These are phyloP conservation scores for Holocentrus rufus DNA, from an alignment of 2,797 vertebrate species.

Conservation along the genomic window DNA sequence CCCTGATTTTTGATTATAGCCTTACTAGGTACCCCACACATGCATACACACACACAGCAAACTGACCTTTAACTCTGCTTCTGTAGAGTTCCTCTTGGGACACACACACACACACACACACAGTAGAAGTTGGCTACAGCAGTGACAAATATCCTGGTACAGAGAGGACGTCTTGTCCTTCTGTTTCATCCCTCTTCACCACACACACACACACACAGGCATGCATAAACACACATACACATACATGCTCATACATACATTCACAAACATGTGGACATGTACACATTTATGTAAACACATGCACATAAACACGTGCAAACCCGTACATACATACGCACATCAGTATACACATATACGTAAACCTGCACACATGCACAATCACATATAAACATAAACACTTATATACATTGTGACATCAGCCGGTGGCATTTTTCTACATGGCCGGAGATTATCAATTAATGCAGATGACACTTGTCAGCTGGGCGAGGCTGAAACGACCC, in stretches of 20 bases:
- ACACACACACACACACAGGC: not conserved
- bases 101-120: too few relatives aligned
- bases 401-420: not conserved
- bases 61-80: too few relatives aligned
- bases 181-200: too few relatives aligned
- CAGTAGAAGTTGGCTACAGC: too few relatives aligned
- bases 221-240: not conserved
- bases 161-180: too few relatives aligned
- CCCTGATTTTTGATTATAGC: conserved; percentile 1
- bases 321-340: not conserved
- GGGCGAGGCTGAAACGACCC: conserved; percentile 20
- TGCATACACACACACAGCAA: not conserved
- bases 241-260: not conserved
- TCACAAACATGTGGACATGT: not conserved
- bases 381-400: not conserved
- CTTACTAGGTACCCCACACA: not conserved
- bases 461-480: conserved; percentile 17
- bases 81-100: too few relatives aligned
- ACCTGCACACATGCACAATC: not conserved
- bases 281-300: not conserved
- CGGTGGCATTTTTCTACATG: not conserved
- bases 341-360: not conserved
- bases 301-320: not conserved
- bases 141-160: too few relatives aligned
- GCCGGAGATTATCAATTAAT: conserved; percentile 22